Evolutionary conservation across 2,113 vertebrate species (phyloP).

Genomic region (Tychaedon coryphoeus): DNA sequence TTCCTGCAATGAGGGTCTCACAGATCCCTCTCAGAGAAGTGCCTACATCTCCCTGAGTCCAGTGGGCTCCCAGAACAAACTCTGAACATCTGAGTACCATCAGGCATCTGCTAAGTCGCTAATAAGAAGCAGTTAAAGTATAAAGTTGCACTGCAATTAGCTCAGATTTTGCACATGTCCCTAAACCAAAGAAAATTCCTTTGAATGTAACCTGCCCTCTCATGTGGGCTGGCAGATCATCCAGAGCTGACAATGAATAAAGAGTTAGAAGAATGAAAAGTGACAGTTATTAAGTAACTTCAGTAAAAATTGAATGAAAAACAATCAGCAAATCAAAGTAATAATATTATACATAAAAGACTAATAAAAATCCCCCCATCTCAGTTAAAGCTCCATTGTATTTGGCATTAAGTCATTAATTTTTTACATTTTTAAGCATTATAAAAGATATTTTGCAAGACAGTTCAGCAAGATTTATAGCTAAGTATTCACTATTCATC

Average conservation of each 20-base stretch:
- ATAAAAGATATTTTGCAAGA: not conserved
- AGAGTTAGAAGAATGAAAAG: constrained; percentile 9
- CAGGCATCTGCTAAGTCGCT: not conserved
- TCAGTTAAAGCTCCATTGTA: not conserved
- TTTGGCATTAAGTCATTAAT: not conserved
- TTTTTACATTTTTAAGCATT: not conserved
- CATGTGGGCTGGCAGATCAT: constrained; percentile 37
- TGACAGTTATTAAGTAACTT: constrained; percentile 37
- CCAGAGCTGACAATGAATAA: constrained; percentile 16
- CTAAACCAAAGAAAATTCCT: constrained; percentile 28
- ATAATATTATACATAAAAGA: not conserved
- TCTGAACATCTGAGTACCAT: not conserved
- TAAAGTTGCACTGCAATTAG: constrained; percentile 45
- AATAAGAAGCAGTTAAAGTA: constrained; percentile 41
- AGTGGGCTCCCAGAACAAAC: not conserved
- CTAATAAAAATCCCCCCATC: not conserved
- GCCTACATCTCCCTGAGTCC: accelerated
- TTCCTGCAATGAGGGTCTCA: too few relatives aligned
- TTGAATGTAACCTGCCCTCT: constrained; percentile 41
- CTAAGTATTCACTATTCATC: not conserved
- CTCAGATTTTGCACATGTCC: constrained; percentile 35
- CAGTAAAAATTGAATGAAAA: not conserved
- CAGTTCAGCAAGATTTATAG: not conserved
- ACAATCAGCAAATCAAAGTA: not conserved
- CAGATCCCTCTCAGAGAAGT: not conserved